Base-by-base conservation (phyloP, 2,888 invertebrate genomes). In the Diarsia dahlii region DNA sequence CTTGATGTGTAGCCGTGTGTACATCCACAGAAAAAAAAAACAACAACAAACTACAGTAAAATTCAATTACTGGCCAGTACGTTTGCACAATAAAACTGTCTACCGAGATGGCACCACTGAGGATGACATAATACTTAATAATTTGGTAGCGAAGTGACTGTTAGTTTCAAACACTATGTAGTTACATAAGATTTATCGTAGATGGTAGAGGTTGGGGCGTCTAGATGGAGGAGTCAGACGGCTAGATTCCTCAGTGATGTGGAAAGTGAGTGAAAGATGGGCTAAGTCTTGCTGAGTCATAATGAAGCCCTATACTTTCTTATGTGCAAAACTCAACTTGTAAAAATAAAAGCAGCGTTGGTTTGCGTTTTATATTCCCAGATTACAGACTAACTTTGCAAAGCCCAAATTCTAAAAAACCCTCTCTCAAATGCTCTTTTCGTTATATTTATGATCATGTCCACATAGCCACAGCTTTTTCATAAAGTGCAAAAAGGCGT, bases 111-210 rank as follows among this genome's bases (percentile, higher is more conserved):
- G 52, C 50, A 65, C 67, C 60, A 60, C 45, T 67, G 68, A 63
- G 69, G 69, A 79, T 85, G 86, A 81, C 73, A 79, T 81, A 81
- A 85, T 74, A 39, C 39, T 39, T 39, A 81, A 75, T 74, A 74
- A 73, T 84, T 85, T 78, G 74, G 82, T 74, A 76, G 78, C 68
- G 23, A 9, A 76, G 67, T 56, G 81, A 82, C 74, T 58, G 80
- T 76, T 1, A 64, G 45, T 63, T 73, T 81, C 52, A 10, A 82
- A 68, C 64, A 81, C 54, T 85, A 54, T 79, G 62, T 71, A 50
- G 77, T 84, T 80, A 80, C 50, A 60, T 77, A 80, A 85, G 28
- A 63, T 3, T 8, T n/a, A n/a, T 74, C 20, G 60, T 45, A 63
- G 13, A 28, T 48, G 28, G 18, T 23, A 50, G 56, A 54, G 56